phyloP scores from a whole-genome alignment of 2,797 vertebrate genomes.

The Masticophis lateralis region DNA sequence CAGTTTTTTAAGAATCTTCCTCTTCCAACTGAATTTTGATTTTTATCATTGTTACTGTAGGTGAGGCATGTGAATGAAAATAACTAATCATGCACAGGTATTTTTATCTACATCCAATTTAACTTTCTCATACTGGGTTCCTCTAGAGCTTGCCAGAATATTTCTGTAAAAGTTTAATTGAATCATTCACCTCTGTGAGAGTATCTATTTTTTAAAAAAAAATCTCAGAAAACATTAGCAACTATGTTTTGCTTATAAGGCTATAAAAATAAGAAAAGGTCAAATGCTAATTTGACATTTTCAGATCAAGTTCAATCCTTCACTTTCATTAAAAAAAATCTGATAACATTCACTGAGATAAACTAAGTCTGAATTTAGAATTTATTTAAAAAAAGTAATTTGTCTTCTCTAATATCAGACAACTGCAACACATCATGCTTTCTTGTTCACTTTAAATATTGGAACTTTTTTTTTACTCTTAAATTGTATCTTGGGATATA shows the following conservation, averaged over 20 bases:
- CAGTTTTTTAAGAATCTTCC: neutral
- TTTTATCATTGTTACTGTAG: neutral
- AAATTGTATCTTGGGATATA: neutral
- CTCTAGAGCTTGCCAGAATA: neutral
- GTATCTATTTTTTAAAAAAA: slow-evolving; percentile 44
- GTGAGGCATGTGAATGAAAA: neutral
- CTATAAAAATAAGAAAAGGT: slow-evolving; percentile 71
- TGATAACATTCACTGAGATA: slow-evolving; percentile 57
- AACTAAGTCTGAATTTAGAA: slow-evolving; percentile 29
- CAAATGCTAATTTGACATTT: slow-evolving; percentile 74
- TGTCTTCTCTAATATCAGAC: slow-evolving; percentile 4
- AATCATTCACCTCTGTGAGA: slow-evolving; percentile 10
- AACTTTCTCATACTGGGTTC: slow-evolving; percentile 24
- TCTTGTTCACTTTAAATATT: neutral
- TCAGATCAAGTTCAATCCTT: slow-evolving; percentile 64
- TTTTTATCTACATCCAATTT: slow-evolving; percentile 3
- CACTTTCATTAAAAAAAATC: slow-evolving; percentile 54
- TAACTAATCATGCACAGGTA: neutral
- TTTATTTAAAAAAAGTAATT: neutral
- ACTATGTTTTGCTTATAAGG: slow-evolving; percentile 54
- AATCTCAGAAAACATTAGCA: slow-evolving; percentile 45
- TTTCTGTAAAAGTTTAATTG: slow-evolving; percentile 38
- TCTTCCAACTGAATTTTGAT: neutral
- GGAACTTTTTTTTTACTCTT: neutral
- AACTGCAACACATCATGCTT: neutral